Evolutionary conservation across 64 coral and sea anemone genomes (phyloP).

Genomic region (Porites australiensis): DNA sequence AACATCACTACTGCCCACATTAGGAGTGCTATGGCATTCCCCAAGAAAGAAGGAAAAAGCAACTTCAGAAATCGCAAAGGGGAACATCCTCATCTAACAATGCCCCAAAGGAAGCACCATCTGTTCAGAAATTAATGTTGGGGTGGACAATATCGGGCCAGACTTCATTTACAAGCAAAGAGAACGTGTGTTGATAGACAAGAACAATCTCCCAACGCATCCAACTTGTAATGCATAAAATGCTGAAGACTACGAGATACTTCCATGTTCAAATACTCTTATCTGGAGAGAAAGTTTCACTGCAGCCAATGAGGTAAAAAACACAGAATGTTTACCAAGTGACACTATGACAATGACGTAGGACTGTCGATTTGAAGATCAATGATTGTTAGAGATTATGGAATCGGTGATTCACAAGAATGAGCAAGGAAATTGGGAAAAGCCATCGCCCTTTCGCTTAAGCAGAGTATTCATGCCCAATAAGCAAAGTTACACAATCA

Average conservation of each 20-base stretch:
- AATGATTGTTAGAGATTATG: constrained; percentile 26
- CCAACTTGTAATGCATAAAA: neutral
- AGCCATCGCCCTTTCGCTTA: neutral
- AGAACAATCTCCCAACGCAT: neutral
- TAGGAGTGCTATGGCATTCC: constrained; percentile 38
- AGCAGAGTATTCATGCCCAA: constrained; percentile 18
- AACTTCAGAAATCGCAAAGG: constrained; percentile 23
- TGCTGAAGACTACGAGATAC: neutral
- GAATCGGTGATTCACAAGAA: constrained; percentile 28
- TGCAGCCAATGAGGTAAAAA: neutral
- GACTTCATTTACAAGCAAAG: too few species aligned
- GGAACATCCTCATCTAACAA: constrained; percentile 22
- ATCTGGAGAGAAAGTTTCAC: neutral
- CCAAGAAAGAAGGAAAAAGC: constrained; percentile 35
- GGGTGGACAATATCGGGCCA: constrained; percentile 71
- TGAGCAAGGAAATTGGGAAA: neutral
- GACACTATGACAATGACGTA: neutral
- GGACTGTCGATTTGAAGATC: too few species aligned
- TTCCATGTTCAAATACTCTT: constrained; percentile 3
- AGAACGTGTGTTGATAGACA: neutral
- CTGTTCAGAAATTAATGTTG: constrained; percentile 36
- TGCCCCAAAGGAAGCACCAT: constrained; percentile 10
- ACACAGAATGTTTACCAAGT: neutral
- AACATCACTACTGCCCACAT: too few species aligned
- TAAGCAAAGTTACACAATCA: neutral